Conservation (phyloP, 2,888 invertebrate genomes). For the Acholoe squamosa region DNA sequence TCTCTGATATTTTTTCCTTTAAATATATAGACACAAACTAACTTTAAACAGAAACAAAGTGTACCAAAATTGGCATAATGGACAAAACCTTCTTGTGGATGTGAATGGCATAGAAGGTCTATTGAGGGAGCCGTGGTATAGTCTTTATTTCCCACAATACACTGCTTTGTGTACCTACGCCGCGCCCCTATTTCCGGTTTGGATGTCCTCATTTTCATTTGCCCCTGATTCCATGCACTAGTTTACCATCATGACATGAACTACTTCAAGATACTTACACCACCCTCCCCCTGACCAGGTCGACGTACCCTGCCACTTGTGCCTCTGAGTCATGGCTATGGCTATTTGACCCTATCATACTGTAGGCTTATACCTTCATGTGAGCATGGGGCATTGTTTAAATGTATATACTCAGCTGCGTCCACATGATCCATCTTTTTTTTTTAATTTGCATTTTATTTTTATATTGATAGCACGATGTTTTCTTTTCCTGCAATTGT, state of each 20-base stretch:
- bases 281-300: background rate
- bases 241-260: constrained; percentile 25
- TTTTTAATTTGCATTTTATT: background rate
- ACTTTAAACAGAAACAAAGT: background rate
- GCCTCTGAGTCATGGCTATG: background rate
- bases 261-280: background rate
- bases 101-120: background rate
- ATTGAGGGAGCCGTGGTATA: background rate
- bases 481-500: background rate
- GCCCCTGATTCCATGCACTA: constrained; percentile 23
- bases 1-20: too few relatives aligned
- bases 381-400: background rate
- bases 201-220: background rate
- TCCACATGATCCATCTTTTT: constrained; percentile 21
- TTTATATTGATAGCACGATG: too few relatives aligned
- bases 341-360: background rate
- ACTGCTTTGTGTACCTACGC: constrained; percentile 25
- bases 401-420: constrained; percentile 22
- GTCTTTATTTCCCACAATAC: background rate
- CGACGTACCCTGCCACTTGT: background rate
- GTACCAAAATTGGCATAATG: background rate
- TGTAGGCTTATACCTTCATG: background rate
- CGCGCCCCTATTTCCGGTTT: background rate
- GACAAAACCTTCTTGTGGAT: background rate
- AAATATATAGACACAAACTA: background rate